Evolutionary conservation across 1,140 invertebrate genomes (phyloP).

Genomic region (Parapsyche elsis): DNA sequence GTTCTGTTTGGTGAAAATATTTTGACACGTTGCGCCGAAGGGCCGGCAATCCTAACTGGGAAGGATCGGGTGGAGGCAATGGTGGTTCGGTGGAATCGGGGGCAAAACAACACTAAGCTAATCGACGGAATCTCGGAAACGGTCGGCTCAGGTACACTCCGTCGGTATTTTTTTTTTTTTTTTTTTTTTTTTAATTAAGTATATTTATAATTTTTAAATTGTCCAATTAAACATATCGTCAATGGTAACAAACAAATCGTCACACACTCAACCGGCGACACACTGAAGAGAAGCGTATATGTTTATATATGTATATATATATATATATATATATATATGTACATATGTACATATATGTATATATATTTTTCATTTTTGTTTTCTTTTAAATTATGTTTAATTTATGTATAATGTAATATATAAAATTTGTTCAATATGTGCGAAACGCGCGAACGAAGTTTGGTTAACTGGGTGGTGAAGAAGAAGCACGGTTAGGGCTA

Average conservation of each 20-base stretch:
- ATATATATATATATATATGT: constrained; percentile 2
- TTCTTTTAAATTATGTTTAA: neutral
- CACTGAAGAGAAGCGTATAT: constrained; percentile 18
- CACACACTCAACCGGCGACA: constrained; percentile 10
- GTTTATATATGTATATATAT: neutral
- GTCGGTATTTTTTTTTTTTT: constrained; percentile 19
- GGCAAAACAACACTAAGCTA: constrained; percentile 22
- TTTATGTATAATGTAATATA: constrained; percentile 16
- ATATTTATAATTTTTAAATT: too few relatives aligned
- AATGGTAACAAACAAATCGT: constrained; percentile 10
- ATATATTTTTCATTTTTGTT: neutral
- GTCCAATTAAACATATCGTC: neutral
- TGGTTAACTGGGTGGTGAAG: neutral
- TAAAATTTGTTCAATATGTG: constrained; percentile 8
- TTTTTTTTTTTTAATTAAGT: neutral
- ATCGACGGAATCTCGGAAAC: constrained; percentile 36
- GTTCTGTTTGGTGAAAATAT: too few relatives aligned
- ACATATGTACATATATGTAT: too few relatives aligned
- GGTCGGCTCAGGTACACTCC: constrained; percentile 31
- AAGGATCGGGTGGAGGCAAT: neutral
- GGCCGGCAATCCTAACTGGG: neutral
- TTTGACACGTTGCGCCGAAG: neutral
- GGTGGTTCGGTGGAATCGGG: neutral
- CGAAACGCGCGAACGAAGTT: constrained; percentile 21
- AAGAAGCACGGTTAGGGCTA: constrained; percentile 26